Evolutionary conservation across 2,888 invertebrate species (phyloP).

Genomic region (Encarsia formosa): DNA sequence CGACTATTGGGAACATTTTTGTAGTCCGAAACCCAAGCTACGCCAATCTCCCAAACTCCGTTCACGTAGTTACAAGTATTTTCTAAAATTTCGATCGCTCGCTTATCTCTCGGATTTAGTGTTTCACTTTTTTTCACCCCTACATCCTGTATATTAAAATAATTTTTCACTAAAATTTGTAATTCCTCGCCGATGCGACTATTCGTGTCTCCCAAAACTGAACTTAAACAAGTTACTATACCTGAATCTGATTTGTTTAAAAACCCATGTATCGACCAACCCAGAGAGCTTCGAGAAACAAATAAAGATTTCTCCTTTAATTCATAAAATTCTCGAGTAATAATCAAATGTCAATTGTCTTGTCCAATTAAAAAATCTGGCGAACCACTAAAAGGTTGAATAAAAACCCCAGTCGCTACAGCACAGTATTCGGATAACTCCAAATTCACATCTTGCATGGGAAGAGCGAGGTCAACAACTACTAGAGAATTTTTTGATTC

Average conservation of each 20-base stretch:
- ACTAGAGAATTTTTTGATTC: background rate
- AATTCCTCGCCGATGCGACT: background rate
- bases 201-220: background rate
- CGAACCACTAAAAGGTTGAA: constrained; percentile 1
- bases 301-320: background rate
- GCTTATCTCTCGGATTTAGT: background rate
- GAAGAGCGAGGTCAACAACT: background rate
- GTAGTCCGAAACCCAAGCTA: background rate
- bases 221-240: background rate
- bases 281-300: constrained; percentile 1
- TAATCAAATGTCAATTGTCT: constrained; percentile 6
- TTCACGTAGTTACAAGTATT: background rate
- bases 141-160: background rate
- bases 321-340: background rate
- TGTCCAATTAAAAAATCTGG: constrained; percentile 12
- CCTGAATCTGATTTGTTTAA: background rate
- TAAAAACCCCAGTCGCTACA: background rate
- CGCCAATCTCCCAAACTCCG: background rate
- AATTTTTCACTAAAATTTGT: background rate
- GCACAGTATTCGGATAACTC: background rate
- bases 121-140: background rate
- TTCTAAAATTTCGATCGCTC: background rate
- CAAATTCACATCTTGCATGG: background rate
- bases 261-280: constrained; percentile 4
- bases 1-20: background rate